These are phyloP conservation scores for Ptiloglossa arizonensis DNA, from an alignment of 1,140 invertebrate genomes.

Conservation along the genomic window DNA sequence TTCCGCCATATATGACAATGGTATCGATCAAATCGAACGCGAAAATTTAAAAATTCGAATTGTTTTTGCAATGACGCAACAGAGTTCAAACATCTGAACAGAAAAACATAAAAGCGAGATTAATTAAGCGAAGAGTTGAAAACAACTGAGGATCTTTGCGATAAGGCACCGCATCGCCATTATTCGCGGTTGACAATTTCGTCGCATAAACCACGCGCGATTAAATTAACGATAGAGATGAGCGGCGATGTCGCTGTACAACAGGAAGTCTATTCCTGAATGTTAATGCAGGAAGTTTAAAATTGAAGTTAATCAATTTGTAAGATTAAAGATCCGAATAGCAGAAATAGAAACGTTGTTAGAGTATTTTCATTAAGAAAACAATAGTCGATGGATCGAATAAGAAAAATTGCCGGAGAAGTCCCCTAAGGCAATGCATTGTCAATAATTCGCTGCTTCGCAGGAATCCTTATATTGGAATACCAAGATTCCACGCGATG, in stretches of 20 bases:
- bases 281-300: neutral
- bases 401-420: neutral
- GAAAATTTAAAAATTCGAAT: neutral
- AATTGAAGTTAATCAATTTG: neutral
- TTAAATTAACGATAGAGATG: conserved; percentile 6
- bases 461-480: conserved; percentile 61
- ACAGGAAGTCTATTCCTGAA: conserved; percentile 1
- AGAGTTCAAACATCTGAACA: neutral
- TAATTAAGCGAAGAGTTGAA: too few relatives aligned
- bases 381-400: neutral
- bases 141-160: neutral
- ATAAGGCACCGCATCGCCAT: neutral
- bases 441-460: conserved; percentile 1
- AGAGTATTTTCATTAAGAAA: conserved; percentile 7
- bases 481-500: conserved; percentile 40
- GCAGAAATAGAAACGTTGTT: neutral
- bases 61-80: neutral
- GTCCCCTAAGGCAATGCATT: neutral
- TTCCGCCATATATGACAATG: neutral
- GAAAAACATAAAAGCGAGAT: neutral
- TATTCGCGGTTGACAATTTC: conserved; percentile 16
- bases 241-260: neutral
- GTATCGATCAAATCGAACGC: neutral
- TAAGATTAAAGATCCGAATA: neutral
- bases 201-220: conserved; percentile 29